These are phyloP conservation scores for Pollenia labialis DNA, from an alignment of 2,888 invertebrate genomes.

Conservation along the genomic window DNA sequence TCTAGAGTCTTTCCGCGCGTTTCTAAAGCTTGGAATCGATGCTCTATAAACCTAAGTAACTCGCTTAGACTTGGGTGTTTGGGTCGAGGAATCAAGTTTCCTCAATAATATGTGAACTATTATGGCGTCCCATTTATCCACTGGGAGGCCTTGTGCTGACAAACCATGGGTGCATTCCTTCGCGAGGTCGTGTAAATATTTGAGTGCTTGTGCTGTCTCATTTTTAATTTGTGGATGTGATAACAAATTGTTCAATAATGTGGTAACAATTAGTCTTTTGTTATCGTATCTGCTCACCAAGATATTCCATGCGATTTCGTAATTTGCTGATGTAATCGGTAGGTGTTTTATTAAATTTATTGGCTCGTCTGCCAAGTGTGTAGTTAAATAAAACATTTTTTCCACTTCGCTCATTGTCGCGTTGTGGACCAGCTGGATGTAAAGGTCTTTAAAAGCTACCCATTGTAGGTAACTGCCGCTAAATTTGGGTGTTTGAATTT, in stretches of 20 bases:
- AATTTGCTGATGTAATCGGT: neutral
- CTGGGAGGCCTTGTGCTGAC: neutral
- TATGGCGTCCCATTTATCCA: neutral
- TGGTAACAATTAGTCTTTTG: no score
- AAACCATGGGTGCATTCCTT: neutral
- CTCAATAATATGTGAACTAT: neutral
- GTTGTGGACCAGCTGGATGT: neutral
- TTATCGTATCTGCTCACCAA: no score
- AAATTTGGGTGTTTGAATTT: constrained; percentile 2
- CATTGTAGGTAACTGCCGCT: neutral
- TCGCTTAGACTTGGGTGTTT: neutral
- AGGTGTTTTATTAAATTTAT: no score
- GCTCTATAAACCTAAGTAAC: neutral
- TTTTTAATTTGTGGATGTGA: neutral
- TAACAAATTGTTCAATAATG: no score
- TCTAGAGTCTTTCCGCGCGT: neutral
- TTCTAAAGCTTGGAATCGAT: neutral
- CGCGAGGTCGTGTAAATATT: neutral
- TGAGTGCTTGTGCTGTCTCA: neutral
- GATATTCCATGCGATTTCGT: no score
- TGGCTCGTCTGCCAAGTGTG: neutral
- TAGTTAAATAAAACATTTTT: constrained; percentile 9
- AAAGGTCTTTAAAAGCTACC: neutral
- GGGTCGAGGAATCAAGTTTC: neutral
- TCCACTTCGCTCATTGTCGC: constrained; percentile 1